phyloP scores from a whole-genome alignment of 2,113 vertebrate species.

The Merops nubicus region DNA sequence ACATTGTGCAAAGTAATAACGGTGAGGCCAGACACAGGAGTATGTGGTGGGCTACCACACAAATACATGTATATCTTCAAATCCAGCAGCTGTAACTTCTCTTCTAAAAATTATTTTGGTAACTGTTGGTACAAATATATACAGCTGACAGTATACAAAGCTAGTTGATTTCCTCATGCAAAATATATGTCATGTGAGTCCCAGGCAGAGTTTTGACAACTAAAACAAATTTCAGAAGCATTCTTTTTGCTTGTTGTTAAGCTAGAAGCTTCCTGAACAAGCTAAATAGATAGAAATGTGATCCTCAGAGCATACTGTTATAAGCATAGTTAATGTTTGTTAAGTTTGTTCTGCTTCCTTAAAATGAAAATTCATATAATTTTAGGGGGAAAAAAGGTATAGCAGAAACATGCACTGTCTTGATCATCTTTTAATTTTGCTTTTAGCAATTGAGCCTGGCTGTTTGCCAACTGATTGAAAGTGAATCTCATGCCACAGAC shows the following conservation, averaged over 20 bases:
- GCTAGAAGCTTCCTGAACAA: background rate
- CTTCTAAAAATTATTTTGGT: slow-evolving; percentile 28
- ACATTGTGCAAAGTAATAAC: slow-evolving; percentile 50
- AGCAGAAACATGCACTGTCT: background rate
- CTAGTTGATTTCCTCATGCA: slow-evolving; percentile 35
- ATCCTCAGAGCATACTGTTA: background rate
- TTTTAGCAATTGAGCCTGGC: background rate
- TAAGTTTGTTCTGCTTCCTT: background rate
- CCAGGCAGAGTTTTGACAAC: background rate
- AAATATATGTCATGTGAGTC: slow-evolving; percentile 4
- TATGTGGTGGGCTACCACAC: background rate
- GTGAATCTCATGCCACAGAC: background rate
- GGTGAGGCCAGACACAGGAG: slow-evolving; percentile 27
- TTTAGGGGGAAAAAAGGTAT: background rate
- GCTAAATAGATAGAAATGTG: background rate
- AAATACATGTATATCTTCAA: slow-evolving; percentile 14
- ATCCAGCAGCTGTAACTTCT: slow-evolving; percentile 15
- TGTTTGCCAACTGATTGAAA: background rate
- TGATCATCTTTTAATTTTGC: background rate
- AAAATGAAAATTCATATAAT: background rate
- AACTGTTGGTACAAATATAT: background rate
- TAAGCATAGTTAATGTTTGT: background rate
- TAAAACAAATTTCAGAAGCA: slow-evolving; percentile 47
- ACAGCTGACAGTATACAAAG: background rate
- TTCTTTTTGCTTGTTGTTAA: slow-evolving; percentile 27